Conservation (phyloP, 2,797 vertebrate genomes). For the Parauchenoglanis punctatus region DNA sequence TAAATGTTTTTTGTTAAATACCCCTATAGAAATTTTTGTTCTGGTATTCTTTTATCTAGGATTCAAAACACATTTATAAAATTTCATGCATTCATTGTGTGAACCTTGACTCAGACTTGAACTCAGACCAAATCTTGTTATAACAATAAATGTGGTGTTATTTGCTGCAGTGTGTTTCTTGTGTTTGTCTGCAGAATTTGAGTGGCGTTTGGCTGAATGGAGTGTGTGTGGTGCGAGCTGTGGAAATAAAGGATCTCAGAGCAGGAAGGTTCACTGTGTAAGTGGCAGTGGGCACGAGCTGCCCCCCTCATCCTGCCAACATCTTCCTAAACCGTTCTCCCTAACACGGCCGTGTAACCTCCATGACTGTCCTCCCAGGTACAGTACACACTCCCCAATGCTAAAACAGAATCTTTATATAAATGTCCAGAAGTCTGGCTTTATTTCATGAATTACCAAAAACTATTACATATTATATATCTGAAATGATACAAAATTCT, state of each 20-base stretch:
- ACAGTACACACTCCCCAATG: constrained; percentile 2
- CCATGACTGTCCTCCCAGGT: constrained; percentile 85
- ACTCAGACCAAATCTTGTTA: neutral
- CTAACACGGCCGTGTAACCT: constrained; percentile 76
- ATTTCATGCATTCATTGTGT: neutral
- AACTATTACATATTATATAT: neutral
- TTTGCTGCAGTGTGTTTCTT: neutral
- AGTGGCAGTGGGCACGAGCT: constrained; percentile 66
- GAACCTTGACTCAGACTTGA: neutral
- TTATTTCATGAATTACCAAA: neutral
- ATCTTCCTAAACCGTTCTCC: constrained; percentile 71
- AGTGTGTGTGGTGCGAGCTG: constrained; percentile 82
- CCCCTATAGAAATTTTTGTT: neutral
- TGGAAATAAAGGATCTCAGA: constrained; percentile 77
- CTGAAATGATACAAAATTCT: neutral
- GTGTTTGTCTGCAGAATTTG: constrained; percentile 69
- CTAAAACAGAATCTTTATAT: neutral
- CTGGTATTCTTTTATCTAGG: neutral
- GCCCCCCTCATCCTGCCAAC: constrained; percentile 71
- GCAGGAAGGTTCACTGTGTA: constrained; percentile 72
- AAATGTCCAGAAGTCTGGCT: neutral
- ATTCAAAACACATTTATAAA: neutral
- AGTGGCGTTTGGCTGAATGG: constrained; percentile 83
- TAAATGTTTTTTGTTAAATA: neutral
- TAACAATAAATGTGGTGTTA: neutral